Percentiles rank a stretch among this genome's conserved stretches.
phyloP scores from a whole-genome alignment of 2,797 vertebrate species.

The Neosilurus mollespiculum region DNA sequence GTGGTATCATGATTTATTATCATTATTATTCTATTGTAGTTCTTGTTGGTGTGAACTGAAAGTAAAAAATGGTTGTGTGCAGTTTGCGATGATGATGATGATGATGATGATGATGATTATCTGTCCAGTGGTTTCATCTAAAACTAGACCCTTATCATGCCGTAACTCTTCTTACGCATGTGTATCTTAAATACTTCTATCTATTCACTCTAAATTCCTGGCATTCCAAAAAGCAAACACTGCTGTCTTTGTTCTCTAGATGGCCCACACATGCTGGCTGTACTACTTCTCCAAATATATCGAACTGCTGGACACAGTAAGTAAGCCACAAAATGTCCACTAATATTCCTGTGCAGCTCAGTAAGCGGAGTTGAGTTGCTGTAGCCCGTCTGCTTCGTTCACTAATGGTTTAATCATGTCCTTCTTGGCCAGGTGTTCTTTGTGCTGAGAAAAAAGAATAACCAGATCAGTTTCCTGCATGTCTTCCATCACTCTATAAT shows the following conservation, averaged over 20 bases:
- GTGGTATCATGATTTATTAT: background rate
- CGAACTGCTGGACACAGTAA: slow-evolving; percentile 95
- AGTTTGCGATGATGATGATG: background rate
- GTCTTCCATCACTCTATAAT: slow-evolving; percentile 98
- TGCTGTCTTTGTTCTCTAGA: slow-evolving; percentile 73
- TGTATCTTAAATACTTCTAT: background rate
- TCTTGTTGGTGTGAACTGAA: background rate
- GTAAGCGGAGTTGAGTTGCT: background rate
- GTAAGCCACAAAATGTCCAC: slow-evolving; percentile 58
- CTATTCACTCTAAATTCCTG: too few species aligned
- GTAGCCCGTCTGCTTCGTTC: background rate
- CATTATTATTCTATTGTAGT: background rate
- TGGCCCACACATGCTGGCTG: slow-evolving; percentile 91
- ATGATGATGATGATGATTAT: too few species aligned
- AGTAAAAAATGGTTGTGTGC: background rate
- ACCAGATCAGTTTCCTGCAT: slow-evolving; percentile 94
- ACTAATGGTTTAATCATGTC: slow-evolving; percentile 17
- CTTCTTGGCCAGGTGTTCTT: slow-evolving; percentile 84
- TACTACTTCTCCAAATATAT: slow-evolving; percentile 98
- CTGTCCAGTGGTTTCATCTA: background rate
- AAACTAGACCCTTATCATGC: background rate
- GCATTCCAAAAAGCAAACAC: background rate
- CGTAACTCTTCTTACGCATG: background rate
- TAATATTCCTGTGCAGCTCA: background rate
- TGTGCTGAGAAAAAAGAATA: slow-evolving; percentile 94